Percentiles rank a stretch among this genome's conserved stretches.
phyloP scores from a whole-genome alignment of 2,113 vertebrate species.

The Siniperca knerii region DNA sequence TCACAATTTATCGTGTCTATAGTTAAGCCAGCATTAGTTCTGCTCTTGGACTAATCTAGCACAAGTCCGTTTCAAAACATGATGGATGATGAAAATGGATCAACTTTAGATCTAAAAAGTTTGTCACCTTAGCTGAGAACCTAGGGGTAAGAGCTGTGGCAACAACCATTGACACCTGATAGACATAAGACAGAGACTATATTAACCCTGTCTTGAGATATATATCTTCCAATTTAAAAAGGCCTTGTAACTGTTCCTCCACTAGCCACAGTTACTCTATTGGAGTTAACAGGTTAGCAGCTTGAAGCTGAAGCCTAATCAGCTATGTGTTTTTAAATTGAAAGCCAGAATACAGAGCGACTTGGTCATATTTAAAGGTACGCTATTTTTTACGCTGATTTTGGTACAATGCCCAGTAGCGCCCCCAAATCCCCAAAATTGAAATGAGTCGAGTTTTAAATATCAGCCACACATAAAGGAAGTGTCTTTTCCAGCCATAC shows the following conservation, averaged over 20 bases:
- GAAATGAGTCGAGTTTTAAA: neutral
- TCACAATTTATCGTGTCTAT: neutral
- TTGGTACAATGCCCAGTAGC: neutral
- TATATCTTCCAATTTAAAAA: neutral
- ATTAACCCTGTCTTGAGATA: neutral
- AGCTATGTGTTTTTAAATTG: neutral
- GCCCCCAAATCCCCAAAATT: neutral
- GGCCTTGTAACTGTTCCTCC: neutral
- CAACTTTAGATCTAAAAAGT: neutral
- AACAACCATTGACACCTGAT: neutral
- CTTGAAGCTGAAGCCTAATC: neutral
- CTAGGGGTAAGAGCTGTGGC: neutral
- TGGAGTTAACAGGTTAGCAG: neutral
- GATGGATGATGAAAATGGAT: neutral
- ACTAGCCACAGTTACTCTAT: neutral
- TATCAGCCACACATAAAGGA: neutral
- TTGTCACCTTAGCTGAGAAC: no score
- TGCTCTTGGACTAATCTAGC: neutral
- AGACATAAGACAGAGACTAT: neutral
- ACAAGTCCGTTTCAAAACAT: neutral
- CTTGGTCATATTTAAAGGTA: neutral
- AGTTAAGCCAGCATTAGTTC: neutral
- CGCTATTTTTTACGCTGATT: neutral
- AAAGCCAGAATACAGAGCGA: neutral
- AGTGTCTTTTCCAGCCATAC: neutral